Evolutionary conservation across 2,797 vertebrate genomes (phyloP).

Genomic region (Lepidocolaptes lacrymiger): DNA sequence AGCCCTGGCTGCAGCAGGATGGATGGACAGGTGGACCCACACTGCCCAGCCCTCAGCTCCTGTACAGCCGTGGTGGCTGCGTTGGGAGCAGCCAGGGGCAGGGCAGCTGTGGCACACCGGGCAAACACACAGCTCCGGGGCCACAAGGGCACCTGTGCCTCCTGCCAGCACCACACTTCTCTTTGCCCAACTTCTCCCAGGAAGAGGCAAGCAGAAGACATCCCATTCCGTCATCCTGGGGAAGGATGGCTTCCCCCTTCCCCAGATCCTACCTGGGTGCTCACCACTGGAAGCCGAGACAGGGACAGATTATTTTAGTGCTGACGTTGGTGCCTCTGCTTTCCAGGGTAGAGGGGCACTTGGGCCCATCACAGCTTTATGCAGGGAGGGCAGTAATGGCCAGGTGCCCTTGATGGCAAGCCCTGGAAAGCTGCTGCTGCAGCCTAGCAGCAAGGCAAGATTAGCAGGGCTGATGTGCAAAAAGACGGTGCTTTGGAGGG

Average conservation of each 20-base stretch:
- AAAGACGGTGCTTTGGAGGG: background rate
- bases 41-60: background rate
- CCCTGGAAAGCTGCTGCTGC: background rate
- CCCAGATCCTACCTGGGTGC: background rate
- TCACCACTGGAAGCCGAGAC: background rate
- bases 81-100: accelerated
- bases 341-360: background rate
- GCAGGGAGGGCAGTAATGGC: background rate
- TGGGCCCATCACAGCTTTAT: background rate
- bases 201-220: background rate
- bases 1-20: background rate
- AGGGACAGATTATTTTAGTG: background rate
- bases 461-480: background rate
- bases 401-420: background rate
- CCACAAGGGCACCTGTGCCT: background rate
- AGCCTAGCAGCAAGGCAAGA: background rate
- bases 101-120: background rate
- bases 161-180: background rate
- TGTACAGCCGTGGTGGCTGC: accelerated
- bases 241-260: background rate
- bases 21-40: background rate
- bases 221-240: background rate
- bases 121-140: accelerated
- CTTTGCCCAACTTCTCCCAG: background rate
- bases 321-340: background rate